Conservation (phyloP, 2,888 invertebrate species). For the Hedya salicella region DNA sequence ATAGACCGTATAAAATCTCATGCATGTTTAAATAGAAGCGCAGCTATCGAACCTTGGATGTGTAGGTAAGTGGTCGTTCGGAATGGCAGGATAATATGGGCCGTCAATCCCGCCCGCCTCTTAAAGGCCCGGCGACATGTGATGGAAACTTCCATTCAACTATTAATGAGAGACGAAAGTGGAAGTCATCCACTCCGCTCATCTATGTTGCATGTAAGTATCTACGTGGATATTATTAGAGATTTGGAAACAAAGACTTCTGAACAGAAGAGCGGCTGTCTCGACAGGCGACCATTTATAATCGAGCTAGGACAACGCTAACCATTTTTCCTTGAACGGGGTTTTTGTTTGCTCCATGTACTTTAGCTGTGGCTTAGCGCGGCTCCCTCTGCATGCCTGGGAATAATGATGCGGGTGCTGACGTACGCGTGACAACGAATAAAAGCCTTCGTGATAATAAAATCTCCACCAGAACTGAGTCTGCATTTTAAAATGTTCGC, state of each 20-base stretch:
- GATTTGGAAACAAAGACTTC: conserved; percentile 2
- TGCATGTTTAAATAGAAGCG: conserved; percentile 47
- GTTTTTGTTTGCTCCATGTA: conserved; percentile 23
- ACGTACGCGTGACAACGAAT: conserved; percentile 73
- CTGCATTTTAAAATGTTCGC: conserved; percentile 35
- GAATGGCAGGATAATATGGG: conserved; percentile 41
- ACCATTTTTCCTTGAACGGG: conserved; percentile 31
- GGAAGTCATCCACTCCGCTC: conserved; percentile 34
- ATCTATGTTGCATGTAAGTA: conserved; percentile 12
- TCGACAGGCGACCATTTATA: conserved; percentile 12
- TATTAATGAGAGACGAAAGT: conserved; percentile 46
- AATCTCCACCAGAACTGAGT: conserved; percentile 28
- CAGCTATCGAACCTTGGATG: conserved; percentile 27
- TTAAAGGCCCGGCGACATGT: conserved; percentile 31
- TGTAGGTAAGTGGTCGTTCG: conserved; percentile 33
- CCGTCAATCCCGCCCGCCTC: conserved; percentile 42
- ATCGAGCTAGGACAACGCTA: conserved; percentile 18
- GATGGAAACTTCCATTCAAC: conserved; percentile 46
- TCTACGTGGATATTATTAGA: background rate
- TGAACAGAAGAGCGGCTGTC: background rate
- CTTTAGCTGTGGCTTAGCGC: conserved; percentile 31
- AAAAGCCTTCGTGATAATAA: conserved; percentile 53
- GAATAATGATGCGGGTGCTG: conserved; percentile 72
- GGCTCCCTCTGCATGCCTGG: conserved; percentile 63
- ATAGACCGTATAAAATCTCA: conserved; percentile 13